These are phyloP conservation scores for Strix uralensis DNA, from an alignment of 2,113 vertebrate genomes.

Conservation along the genomic window DNA sequence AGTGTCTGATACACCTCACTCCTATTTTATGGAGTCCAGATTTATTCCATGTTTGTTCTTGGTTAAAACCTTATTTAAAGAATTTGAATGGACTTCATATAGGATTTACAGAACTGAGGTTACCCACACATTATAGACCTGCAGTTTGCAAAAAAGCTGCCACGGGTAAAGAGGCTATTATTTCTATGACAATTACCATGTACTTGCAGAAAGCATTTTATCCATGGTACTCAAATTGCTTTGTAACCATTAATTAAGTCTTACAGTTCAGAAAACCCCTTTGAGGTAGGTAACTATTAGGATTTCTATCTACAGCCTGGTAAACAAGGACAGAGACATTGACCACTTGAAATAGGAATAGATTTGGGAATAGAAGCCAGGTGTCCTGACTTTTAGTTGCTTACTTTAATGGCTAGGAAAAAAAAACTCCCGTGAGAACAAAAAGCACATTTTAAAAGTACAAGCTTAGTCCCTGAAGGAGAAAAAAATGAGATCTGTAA, in stretches of 20 bases:
- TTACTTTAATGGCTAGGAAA: background rate
- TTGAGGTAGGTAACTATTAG: background rate
- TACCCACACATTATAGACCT: background rate
- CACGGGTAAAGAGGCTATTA: background rate
- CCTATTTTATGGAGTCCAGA: constrained; percentile 40
- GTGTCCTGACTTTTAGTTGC: background rate
- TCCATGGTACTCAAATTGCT: background rate
- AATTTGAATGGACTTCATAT: background rate
- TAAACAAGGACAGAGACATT: background rate
- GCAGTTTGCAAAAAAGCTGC: background rate
- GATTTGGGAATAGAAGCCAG: background rate
- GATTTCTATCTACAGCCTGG: background rate
- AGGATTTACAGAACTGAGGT: background rate
- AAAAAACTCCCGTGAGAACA: background rate
- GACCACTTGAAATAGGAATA: background rate
- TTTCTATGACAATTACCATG: background rate
- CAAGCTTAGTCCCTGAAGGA: background rate
- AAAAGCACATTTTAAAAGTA: background rate
- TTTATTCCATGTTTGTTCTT: constrained; percentile 28
- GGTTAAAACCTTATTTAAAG: constrained; percentile 10
- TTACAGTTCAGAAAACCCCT: background rate
- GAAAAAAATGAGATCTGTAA: background rate
- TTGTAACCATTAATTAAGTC: constrained; percentile 1
- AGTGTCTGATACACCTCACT: constrained; percentile 53
- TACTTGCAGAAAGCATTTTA: background rate